Base-by-base conservation (phyloP, 2,797 vertebrate genomes). In the Pterois miles region DNA sequence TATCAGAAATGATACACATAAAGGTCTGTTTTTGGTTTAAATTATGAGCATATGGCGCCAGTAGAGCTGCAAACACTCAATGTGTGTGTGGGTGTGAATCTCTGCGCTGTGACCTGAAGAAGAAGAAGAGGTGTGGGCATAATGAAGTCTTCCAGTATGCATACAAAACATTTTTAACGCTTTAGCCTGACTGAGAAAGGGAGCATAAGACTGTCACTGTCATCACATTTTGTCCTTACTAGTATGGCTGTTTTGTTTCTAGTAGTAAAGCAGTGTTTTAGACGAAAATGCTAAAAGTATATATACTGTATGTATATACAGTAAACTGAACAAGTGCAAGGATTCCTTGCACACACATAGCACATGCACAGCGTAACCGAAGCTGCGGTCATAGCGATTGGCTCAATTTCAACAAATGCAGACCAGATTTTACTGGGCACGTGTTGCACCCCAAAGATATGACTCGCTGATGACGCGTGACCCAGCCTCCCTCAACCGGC, bases 61-160 rank as follows among this genome's bases (percentile, higher is more conserved):
- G 31, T 33, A 52, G 27, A 64, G 65, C 78, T 68, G 79, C 54
- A 68, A 71, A 69, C 25, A 38, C 33, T 64, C 46, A 56, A 5
- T 54, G 48, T 11, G 65, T 71, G 80, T 46, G 74, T 84, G 80
- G 80, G 83, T 40, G 81, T 74, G 73, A 79, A 75, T 81, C 71
- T 75, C 13, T 83, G 76, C 7, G 13, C 76, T 64, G 27, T 76
- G 80, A 85, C 80, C 82, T 85, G 68, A 65, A 84, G 40, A 53
- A 82, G 48, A 53, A 46, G 43, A 46, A 46, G 43, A 46, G 31
- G 67, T 62, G 80, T 84, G 75, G 80, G 82, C 65, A 77, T 53
- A 58, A 76, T 14, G 60, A 66, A 66, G 23, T 38, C 63, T 78
- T n/a, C 58, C 65, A 63, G 38, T 53, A 16, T 29, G 34, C 46